Evolutionary conservation across 2,888 invertebrate species (phyloP).

Genomic region (Theodoxus fluviatilis): DNA sequence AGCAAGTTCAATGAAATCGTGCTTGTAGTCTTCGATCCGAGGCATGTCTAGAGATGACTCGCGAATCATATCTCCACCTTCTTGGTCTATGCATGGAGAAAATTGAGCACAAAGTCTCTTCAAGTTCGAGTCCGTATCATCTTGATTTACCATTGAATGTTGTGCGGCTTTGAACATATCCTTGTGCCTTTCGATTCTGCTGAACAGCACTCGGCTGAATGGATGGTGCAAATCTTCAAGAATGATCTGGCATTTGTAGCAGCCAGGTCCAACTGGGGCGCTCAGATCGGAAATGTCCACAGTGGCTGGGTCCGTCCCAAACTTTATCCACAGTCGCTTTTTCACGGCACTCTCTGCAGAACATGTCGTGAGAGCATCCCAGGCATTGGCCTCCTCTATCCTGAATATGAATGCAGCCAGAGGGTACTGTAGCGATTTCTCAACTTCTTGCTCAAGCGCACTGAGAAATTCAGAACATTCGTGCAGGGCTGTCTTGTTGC

Average conservation of each 20-base stretch:
- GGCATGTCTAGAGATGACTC: no score
- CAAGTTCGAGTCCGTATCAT: no score
- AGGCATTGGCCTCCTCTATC: conserved; percentile 11
- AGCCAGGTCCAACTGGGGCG: conserved; percentile 4
- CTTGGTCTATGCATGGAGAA: no score
- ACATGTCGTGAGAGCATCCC: conserved; percentile 1
- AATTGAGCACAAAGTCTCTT: no score
- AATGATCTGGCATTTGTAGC: not conserved
- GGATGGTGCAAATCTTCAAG: not conserved
- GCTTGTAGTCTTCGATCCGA: no score
- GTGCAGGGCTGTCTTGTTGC: not conserved
- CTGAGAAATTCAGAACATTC: not conserved
- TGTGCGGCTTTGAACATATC: conserved; percentile 16
- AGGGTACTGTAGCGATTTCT: conserved; percentile 10
- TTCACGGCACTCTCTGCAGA: not conserved
- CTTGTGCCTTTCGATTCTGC: conserved; percentile 14
- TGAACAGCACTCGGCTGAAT: conserved; percentile 7
- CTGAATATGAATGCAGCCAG: conserved; percentile 21
- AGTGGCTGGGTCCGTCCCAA: not conserved
- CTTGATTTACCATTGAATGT: no score
- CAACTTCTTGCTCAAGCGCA: conserved; percentile 21
- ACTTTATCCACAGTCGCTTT: conserved; percentile 3
- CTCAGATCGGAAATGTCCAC: conserved; percentile 13
- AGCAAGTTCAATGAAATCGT: not conserved
- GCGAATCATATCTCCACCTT: no score